phyloP scores from a whole-genome alignment of 2,113 vertebrate species.

The Zingel zingel region DNA sequence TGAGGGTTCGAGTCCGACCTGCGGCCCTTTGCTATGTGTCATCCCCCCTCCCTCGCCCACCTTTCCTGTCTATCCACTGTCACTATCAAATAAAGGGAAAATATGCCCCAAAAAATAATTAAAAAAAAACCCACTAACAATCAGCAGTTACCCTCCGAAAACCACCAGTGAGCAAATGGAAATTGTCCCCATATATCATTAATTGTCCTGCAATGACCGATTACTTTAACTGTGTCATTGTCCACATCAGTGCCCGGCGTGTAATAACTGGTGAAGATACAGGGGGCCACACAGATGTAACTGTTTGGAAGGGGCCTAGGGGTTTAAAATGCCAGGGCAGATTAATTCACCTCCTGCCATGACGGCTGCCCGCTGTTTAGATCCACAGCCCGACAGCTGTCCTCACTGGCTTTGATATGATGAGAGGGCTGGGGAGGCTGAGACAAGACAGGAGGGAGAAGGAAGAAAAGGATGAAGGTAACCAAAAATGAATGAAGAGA shows the following conservation, averaged over 20 bases:
- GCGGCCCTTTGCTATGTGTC: too few relatives aligned
- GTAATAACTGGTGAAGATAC: slow-evolving; percentile 43
- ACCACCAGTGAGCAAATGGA: neutral
- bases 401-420: slow-evolving; percentile 64
- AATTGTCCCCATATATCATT: slow-evolving; percentile 28
- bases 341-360: slow-evolving; percentile 75
- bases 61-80: too few relatives aligned
- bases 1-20: neutral
- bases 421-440: slow-evolving; percentile 42
- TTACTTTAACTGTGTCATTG: slow-evolving; percentile 42
- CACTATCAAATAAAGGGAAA: too few relatives aligned
- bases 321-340: slow-evolving; percentile 72
- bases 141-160: slow-evolving; percentile 22
- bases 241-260: slow-evolving; percentile 37
- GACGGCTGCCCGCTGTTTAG: slow-evolving; percentile 56
- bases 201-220: slow-evolving; percentile 26
- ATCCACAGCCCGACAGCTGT: slow-evolving; percentile 68
- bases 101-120: too few relatives aligned
- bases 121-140: neutral
- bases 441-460: slow-evolving; percentile 21
- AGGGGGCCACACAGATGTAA: slow-evolving; percentile 53
- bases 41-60: too few relatives aligned
- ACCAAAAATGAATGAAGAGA: slow-evolving; percentile 37
- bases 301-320: slow-evolving; percentile 52
- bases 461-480: slow-evolving; percentile 15